Evolutionary conservation across 2,113 vertebrate species (phyloP), one percentile per base, ranked within the genome.

Genomic region (Bettongia penicillata): DNA sequence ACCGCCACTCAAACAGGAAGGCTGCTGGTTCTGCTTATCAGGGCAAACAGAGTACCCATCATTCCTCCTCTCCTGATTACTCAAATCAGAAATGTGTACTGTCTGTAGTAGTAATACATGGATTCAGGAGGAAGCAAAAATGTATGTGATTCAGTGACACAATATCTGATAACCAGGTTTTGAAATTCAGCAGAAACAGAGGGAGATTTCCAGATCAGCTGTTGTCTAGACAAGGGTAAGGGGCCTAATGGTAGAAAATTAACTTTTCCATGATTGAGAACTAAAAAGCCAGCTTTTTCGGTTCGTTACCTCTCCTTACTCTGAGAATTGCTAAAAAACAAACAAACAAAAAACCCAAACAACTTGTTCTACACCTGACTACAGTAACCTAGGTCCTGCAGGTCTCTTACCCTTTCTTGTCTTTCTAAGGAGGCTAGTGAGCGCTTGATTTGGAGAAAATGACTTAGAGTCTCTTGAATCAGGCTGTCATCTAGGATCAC

Each of bases 141-240:
- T 89, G 48, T 57, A 47, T 90, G 0, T 43, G 47, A 55, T 89
- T 91, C 89, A 91, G 91, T 61, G 61, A 55, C 91, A 89, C 26
- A 11, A 90, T 94, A 47, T 96, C 77, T 94, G 23, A 89, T 94
- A 61, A 95, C 24, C 28, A 52, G 68, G 3, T 51, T 95, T 53
- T 53, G 28, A 89, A 1, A 93, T 93, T 95, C 47, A 94, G 26
- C 48, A 96, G 91, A 95, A 94, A 94, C 25, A 61, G 77, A 90
- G 43, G 51, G 31, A 91, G 55, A 16, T 91, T 89, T 93, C 55
- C 90, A 90, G 51, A 51, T 96, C 89, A 50, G 89, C 90, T 49
- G 0, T 93, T 92, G 50, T 95, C 55, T 94, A 28, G 37, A n/a
- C 2, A 92, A 91, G 92, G 89, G 51, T 49, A 91, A 84, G 47